phyloP scores from a whole-genome alignment of 2,888 invertebrate species.

The Cephus pygmeus region DNA sequence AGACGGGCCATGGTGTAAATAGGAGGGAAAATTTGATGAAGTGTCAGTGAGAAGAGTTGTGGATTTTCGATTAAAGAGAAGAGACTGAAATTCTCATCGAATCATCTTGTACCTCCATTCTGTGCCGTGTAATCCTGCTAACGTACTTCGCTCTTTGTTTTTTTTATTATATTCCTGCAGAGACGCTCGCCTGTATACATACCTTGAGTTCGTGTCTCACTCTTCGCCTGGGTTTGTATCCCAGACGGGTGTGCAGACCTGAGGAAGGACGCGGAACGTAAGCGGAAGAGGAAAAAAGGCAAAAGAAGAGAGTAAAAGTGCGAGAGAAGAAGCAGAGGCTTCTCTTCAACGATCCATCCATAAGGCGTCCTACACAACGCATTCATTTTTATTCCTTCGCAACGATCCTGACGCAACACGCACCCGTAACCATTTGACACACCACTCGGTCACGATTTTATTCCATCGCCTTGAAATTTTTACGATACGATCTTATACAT shows the following conservation, averaged over 20 bases:
- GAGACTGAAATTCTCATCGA: not conserved
- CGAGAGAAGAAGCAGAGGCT: not conserved
- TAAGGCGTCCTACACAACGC: not conserved
- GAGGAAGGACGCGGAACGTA: not conserved
- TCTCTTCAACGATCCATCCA: not conserved
- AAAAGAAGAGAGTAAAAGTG: not conserved
- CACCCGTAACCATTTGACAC: not conserved
- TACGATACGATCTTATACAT: not conserved
- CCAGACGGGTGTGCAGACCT: no score
- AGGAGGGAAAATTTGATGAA: not conserved
- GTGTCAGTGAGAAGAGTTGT: not conserved
- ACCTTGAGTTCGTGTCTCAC: no score
- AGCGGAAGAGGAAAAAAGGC: not conserved
- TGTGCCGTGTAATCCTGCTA: not conserved
- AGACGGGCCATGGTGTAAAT: not conserved
- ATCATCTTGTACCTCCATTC: not conserved
- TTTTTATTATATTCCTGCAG: not conserved
- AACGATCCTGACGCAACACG: not conserved
- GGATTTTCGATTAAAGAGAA: not conserved
- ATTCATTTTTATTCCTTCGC: not conserved
- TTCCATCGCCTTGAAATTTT: not conserved
- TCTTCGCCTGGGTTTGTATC: no score
- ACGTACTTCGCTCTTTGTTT: not conserved
- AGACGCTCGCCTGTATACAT: no score
- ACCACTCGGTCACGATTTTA: not conserved